Evolutionary conservation across 1,140 invertebrate species (phyloP).

Genomic region (Pogonognathellus flavescens): DNA sequence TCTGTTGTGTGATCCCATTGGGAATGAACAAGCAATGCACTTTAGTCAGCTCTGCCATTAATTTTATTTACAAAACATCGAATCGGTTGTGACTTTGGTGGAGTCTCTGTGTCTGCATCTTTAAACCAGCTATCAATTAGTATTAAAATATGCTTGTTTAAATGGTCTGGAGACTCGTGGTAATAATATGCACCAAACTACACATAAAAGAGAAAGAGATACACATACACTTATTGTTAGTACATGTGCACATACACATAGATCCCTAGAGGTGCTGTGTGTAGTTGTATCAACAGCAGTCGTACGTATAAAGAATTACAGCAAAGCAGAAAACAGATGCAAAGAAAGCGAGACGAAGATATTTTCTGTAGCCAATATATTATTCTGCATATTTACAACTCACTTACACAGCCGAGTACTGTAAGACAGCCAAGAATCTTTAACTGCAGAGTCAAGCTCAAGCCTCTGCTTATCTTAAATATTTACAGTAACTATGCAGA

Average conservation of each 20-base stretch:
- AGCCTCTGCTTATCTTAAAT: neutral
- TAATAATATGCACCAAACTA: constrained; percentile 20
- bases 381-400: neutral
- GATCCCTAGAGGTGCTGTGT: neutral
- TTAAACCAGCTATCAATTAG: constrained; percentile 53
- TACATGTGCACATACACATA: neutral
- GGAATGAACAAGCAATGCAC: constrained; percentile 18
- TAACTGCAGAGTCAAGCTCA: neutral
- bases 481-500: neutral
- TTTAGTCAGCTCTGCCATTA: constrained; percentile 37
- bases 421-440: neutral
- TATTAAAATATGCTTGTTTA: constrained; percentile 55
- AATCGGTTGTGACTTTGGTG: constrained; percentile 35
- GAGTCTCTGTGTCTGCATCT: constrained; percentile 42
- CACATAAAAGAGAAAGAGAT: neutral
- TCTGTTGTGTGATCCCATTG: neutral
- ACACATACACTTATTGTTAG: neutral
- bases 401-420: neutral
- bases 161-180: constrained; percentile 19
- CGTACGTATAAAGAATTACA: neutral
- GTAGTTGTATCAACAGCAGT: too few species aligned
- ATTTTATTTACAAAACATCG: constrained; percentile 55
- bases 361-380: neutral
- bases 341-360: constrained; percentile 1
- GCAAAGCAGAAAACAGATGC: constrained; percentile 5